Conservation (phyloP, 2,888 invertebrate genomes). For the Beris chalybata region DNA sequence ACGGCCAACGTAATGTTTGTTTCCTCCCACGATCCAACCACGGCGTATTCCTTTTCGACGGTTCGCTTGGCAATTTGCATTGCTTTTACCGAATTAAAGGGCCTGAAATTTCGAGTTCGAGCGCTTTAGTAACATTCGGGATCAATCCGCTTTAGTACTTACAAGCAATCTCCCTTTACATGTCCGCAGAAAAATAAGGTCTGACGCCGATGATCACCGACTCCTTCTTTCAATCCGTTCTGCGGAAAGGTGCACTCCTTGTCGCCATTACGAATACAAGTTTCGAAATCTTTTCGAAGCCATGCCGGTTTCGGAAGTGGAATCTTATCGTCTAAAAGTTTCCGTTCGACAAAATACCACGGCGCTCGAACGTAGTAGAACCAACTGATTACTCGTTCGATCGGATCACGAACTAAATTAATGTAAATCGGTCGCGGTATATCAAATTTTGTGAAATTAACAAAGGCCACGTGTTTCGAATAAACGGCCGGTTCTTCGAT, state of each 20-base stretch:
- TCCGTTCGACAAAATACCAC: constrained; percentile 83
- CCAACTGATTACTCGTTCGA: constrained; percentile 85
- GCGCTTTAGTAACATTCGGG: too few relatives aligned
- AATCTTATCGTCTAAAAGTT: constrained; percentile 43
- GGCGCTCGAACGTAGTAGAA: constrained; percentile 87
- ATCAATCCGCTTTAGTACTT: constrained; percentile 31
- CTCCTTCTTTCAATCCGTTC: constrained; percentile 76
- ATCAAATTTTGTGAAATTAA: constrained; percentile 77
- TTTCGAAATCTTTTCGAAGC: constrained; percentile 67
- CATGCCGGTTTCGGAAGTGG: constrained; percentile 54
- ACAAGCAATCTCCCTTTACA: constrained; percentile 55
- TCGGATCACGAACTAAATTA: constrained; percentile 82
- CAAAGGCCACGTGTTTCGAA: constrained; percentile 84
- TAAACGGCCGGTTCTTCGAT: constrained; percentile 76
- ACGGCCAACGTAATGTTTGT: constrained; percentile 82
- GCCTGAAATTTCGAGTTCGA: constrained; percentile 57
- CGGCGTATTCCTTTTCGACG: constrained; percentile 83
- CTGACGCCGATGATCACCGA: constrained; percentile 79
- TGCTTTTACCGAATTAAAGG: constrained; percentile 80
- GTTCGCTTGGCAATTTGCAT: constrained; percentile 81
- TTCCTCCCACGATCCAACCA: constrained; percentile 86
- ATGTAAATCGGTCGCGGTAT: constrained; percentile 80
- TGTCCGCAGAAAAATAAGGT: constrained; percentile 87
- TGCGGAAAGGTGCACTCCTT: constrained; percentile 76
- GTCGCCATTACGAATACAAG: constrained; percentile 76